These are phyloP conservation scores for Trichoplusia ni DNA, from an alignment of 1,140 invertebrate species.

Conservation along the genomic window DNA sequence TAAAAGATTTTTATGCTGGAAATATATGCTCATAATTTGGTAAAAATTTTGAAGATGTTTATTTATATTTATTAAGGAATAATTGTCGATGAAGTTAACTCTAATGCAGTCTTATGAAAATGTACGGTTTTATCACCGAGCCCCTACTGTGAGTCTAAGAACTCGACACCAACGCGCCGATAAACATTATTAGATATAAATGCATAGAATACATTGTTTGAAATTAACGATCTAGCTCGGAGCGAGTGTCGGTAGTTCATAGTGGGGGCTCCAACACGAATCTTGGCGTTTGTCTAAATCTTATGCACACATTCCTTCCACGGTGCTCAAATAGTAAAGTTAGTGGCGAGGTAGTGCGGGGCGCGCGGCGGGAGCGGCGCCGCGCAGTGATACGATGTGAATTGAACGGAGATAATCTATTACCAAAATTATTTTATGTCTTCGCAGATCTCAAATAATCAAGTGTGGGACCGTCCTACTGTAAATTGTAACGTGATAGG, in stretches of 20 bases:
- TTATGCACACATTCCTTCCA: conserved; percentile 80
- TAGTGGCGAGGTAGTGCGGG: conserved; percentile 40
- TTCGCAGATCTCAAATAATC: conserved; percentile 71
- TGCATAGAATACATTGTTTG: no score
- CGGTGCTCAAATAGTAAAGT: conserved; percentile 71
- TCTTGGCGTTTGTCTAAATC: conserved; percentile 49
- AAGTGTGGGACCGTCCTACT: conserved; percentile 78
- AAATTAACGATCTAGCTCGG: neutral
- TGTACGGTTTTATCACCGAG: conserved; percentile 27
- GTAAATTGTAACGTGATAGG: conserved; percentile 74
- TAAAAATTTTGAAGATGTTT: conserved; percentile 77
- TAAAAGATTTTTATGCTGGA: conserved; percentile 76
- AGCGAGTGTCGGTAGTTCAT: neutral
- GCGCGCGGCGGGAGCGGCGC: conserved; percentile 48
- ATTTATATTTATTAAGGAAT: conserved; percentile 74
- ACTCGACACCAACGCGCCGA: no score
- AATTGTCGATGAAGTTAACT: conserved; percentile 55
- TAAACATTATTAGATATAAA: no score
- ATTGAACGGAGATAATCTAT: conserved; percentile 56
- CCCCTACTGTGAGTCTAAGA: conserved; percentile 4
- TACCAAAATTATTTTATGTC: conserved; percentile 57
- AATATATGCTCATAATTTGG: conserved; percentile 80
- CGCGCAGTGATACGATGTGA: conserved; percentile 64
- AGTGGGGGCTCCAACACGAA: conserved; percentile 3
- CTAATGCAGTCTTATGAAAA: conserved; percentile 54